A percentile compares a stretch with the other conserved stretches of the same genome.
These are phyloP conservation scores for Menura novaehollandiae DNA, from an alignment of 2,113 vertebrate genomes.

Conservation along the genomic window DNA sequence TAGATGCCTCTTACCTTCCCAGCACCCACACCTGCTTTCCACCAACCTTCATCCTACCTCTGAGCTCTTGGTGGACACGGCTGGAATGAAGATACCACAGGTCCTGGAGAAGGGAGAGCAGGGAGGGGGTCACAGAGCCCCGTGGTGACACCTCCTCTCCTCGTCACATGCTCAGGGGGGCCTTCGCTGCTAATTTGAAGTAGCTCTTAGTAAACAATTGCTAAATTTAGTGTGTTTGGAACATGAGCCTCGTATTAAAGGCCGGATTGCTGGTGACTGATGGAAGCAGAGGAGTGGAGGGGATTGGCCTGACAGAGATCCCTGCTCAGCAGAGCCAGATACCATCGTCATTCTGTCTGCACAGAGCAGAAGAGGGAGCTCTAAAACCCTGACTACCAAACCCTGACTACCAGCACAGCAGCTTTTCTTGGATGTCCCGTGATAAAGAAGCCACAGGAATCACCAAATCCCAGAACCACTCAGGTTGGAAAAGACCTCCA, in stretches of 20 bases:
- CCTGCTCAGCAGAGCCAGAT: not conserved
- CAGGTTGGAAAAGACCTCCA: not conserved
- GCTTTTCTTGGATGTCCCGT: not conserved
- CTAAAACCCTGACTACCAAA: not conserved
- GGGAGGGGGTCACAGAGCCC: not conserved
- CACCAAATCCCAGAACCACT: not conserved
- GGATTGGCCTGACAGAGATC: not conserved
- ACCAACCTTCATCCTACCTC: not conserved
- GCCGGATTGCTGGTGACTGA: not conserved
- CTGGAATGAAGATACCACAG: not conserved
- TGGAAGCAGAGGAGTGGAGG: not conserved
- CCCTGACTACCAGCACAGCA: not conserved
- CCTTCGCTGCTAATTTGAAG: not conserved
- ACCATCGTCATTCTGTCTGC: not conserved
- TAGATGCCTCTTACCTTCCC: not conserved
- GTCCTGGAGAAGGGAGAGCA: not conserved
- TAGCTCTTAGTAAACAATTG: not conserved
- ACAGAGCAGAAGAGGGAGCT: not conserved
- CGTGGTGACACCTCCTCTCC: not conserved
- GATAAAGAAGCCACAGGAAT: not conserved
- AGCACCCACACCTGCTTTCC: not conserved
- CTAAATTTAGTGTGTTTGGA: constrained; percentile 4
- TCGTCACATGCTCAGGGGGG: not conserved
- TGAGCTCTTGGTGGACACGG: not conserved
- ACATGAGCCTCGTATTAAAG: not conserved